Evolutionary conservation across 2,888 invertebrate genomes (phyloP).

Genomic region (Trachelus stipa): DNA sequence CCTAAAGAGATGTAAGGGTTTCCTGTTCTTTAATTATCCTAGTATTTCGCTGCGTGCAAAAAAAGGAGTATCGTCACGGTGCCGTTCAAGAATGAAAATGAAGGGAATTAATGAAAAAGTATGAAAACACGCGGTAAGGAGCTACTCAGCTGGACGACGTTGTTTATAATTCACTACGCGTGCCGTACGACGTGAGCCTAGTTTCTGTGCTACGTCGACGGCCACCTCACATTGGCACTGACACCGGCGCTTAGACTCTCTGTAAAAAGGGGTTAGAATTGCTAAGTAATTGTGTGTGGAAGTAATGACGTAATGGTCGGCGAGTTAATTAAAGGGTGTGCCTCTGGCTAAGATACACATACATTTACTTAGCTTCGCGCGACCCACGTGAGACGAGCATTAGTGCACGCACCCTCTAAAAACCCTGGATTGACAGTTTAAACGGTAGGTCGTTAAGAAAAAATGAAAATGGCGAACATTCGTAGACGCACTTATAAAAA

Average conservation of each 20-base stretch:
- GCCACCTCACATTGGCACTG: not conserved
- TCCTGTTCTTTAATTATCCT: not conserved
- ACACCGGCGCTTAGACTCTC: not conserved
- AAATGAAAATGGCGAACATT: not conserved
- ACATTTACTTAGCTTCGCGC: conserved; percentile 18
- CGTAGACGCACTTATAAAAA: not conserved
- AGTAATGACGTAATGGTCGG: conserved; percentile 42
- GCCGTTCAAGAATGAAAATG: not conserved
- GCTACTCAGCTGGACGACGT: not conserved
- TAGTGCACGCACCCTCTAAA: not conserved
- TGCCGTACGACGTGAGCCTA: not conserved
- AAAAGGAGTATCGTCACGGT: not conserved
- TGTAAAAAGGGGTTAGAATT: conserved; percentile 19
- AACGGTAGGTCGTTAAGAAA: not conserved
- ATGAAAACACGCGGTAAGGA: not conserved
- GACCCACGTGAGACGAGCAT: conserved; percentile 1
- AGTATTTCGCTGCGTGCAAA: not conserved
- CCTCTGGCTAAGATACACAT: conserved; percentile 34
- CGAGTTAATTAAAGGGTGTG: conserved; percentile 51
- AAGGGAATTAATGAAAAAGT: not conserved
- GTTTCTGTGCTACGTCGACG: not conserved
- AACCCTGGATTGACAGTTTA: conserved; percentile 5
- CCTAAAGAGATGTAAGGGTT: not conserved
- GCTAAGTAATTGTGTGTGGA: conserved; percentile 48
- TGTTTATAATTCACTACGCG: not conserved